These are phyloP conservation scores for Taenaris catops DNA, from an alignment of 2,888 invertebrate genomes.

Conservation along the genomic window DNA sequence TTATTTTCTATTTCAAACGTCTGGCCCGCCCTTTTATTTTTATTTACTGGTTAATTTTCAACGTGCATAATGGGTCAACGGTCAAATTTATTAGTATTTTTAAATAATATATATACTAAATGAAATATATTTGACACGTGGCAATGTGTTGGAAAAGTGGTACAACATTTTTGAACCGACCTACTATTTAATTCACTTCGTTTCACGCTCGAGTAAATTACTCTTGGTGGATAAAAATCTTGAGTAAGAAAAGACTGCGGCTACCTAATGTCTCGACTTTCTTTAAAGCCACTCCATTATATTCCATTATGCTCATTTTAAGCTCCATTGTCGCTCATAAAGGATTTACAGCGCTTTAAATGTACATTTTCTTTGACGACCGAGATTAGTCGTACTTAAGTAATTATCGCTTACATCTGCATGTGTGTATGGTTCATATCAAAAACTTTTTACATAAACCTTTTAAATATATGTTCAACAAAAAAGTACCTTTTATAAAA, in stretches of 20 bases:
- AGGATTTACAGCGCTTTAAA: conserved; percentile 22
- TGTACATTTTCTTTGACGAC: conserved; percentile 22
- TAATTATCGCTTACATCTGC: conserved; percentile 15
- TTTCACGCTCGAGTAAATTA: conserved; percentile 19
- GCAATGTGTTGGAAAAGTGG: too few species aligned
- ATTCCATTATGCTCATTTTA: conserved; percentile 23
- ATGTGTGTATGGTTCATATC: conserved; percentile 15
- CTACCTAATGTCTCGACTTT: conserved; percentile 22
- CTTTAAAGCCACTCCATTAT: conserved; percentile 21
- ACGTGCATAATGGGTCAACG: conserved; percentile 43
- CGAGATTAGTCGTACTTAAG: conserved; percentile 18
- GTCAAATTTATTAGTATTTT: conserved; percentile 28
- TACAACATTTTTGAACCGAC: too few species aligned
- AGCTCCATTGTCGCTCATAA: conserved; percentile 23
- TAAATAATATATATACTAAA: too few species aligned
- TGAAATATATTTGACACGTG: too few species aligned
- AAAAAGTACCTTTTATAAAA: too few species aligned
- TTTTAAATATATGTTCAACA: too few species aligned
- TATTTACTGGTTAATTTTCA: conserved; percentile 45
- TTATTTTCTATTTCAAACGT: too few species aligned
- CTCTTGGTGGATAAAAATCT: conserved; percentile 23
- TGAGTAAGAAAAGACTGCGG: conserved; percentile 15
- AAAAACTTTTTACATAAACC: too few species aligned
- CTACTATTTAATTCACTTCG: conserved; percentile 16
- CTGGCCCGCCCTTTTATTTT: conserved; percentile 11